Base-by-base conservation (phyloP, 2,797 vertebrate genomes). In the Crenichthys baileyi region DNA sequence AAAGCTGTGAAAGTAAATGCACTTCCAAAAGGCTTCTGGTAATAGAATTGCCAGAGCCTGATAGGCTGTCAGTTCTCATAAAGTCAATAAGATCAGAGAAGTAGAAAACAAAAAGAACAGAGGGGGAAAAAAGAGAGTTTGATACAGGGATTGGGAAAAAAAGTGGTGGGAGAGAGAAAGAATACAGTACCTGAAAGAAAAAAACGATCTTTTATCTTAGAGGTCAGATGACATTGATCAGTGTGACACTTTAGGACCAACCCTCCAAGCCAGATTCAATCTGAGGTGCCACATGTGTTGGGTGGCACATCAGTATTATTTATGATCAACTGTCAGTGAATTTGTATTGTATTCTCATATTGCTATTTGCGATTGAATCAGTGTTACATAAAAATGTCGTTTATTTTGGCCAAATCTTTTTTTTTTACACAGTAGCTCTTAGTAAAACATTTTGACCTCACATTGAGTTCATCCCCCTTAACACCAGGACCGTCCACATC, bases 61-160 rank as follows among this genome's bases (percentile, higher is more conserved):
- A 94, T 84, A 76, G 89, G 87, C 80, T 83, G 89, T 93, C 92
- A 91, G 87, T 94, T 94, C 91, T 93, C 85, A 92, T 94, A 87
- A 90, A 77, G 75, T 89, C 86, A 83, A 87, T 90, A 78, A 78
- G 82, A 83, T 85, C 71, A 18, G 73, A 73, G 67, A 73, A 79
- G 63, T 39, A 68, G 73, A 55, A 82, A 88, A 80, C 29, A 63
- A 56, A 85, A 84, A 78, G 79, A 83, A 86, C 75, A 29, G 72
- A 75, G 77, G 60, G 31, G 50, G 70, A 44, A 80, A 88, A 53
- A 83, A 82, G 79, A 61, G 75, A 76, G 72, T 50, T 63, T 77
- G 83, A 70, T 63, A 79, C 7, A 0, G 22, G 46, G 72, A 79
- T 68, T 77, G 75, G 20, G 81, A 83, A 76, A 76, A 46, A 31